Conservation (phyloP, 2,888 invertebrate species). For the Leptinotarsa tumamoca region DNA sequence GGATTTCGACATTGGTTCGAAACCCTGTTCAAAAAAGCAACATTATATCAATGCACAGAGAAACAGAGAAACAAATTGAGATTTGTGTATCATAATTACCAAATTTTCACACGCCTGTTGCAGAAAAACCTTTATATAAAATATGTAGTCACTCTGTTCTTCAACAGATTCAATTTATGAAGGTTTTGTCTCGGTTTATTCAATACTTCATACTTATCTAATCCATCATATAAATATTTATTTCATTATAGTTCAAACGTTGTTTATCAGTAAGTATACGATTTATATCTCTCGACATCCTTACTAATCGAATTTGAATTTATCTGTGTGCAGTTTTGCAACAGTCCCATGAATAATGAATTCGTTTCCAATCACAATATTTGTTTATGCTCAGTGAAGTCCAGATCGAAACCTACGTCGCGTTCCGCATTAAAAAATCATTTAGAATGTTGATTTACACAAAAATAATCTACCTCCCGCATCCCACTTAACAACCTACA, state of each 20-base stretch:
- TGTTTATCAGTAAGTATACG: not conserved
- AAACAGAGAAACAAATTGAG: too few relatives aligned
- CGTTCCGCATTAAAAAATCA: slow-evolving; percentile 43
- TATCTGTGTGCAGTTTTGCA: slow-evolving; percentile 20
- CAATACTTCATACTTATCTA: not conserved
- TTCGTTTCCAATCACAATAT: slow-evolving; percentile 26
- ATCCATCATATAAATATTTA: not conserved
- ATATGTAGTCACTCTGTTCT: too few relatives aligned
- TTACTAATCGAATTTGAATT: slow-evolving; percentile 7
- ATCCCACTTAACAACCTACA: slow-evolving; percentile 50
- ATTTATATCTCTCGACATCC: not conserved
- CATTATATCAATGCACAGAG: too few relatives aligned
- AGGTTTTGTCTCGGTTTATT: not conserved
- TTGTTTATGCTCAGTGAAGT: slow-evolving; percentile 41
- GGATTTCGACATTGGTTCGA: too few relatives aligned
- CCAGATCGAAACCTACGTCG: slow-evolving; percentile 45
- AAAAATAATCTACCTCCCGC: slow-evolving; percentile 50
- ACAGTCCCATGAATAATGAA: slow-evolving; percentile 26
- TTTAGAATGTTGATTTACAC: slow-evolving; percentile 43
- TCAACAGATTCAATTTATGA: too few relatives aligned
- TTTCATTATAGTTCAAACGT: not conserved
- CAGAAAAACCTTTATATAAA: too few relatives aligned
- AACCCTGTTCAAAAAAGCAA: too few relatives aligned
- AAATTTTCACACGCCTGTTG: too few relatives aligned
- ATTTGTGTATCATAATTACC: too few relatives aligned